phyloP scores from a whole-genome alignment of 1,140 invertebrate species.

The Nylanderia fulva region DNA sequence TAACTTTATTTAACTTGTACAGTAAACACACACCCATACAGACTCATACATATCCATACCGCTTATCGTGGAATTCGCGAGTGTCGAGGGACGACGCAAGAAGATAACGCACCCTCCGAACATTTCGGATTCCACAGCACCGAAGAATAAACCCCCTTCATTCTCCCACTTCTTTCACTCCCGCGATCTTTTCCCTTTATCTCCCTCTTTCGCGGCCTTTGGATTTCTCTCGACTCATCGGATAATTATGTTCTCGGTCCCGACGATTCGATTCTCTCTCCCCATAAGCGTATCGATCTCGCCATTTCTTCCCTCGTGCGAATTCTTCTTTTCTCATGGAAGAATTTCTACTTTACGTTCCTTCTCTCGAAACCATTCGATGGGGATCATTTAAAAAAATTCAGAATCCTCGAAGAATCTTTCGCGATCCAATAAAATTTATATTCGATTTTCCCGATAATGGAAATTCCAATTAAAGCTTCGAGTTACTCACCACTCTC shows the following conservation, averaged over 20 bases:
- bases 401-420: background rate
- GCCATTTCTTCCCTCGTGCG: constrained; percentile 7
- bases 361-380: background rate
- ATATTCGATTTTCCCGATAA: background rate
- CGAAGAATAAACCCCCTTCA: constrained; percentile 68
- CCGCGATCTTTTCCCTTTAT: constrained; percentile 8
- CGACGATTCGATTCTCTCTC: constrained; percentile 67
- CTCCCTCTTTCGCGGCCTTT: constrained; percentile 30
- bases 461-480: background rate
- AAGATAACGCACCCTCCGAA: constrained; percentile 73
- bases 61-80: constrained; percentile 70
- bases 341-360: background rate
- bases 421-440: background rate
- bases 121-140: constrained; percentile 75
- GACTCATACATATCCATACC: background rate
- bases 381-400: background rate
- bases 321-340: background rate
- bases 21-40: background rate
- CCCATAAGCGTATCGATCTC: constrained; percentile 65
- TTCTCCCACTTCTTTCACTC: background rate
- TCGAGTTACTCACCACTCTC: background rate
- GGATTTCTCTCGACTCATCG: constrained; percentile 68
- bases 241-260: constrained; percentile 71
- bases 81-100: constrained; percentile 65
- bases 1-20: constrained; percentile 19